Conservation (phyloP, 2,113 vertebrate genomes). For the Spilogale gracilis region DNA sequence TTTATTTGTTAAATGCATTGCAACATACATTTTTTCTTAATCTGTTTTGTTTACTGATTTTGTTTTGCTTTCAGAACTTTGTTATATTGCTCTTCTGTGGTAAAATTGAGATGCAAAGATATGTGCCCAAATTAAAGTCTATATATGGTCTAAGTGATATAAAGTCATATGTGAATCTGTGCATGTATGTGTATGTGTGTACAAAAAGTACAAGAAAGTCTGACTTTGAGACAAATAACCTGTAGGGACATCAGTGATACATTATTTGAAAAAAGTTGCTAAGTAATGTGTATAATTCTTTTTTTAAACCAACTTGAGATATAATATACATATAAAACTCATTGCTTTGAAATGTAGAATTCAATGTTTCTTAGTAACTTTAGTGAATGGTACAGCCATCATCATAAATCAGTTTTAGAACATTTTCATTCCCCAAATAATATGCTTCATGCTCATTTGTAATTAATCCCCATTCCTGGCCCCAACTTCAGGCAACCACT, state of each 20-base stretch:
- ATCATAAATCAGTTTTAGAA: slow-evolving; percentile 20
- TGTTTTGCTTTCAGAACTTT: slow-evolving; percentile 31
- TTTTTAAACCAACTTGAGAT: not conserved
- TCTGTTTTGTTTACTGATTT: not conserved
- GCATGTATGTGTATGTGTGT: not conserved
- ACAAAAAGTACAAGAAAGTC: not conserved
- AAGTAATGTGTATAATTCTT: not conserved
- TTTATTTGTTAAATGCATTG: not conserved
- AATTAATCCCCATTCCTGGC: not conserved
- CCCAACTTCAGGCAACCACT: not conserved
- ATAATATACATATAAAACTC: not conserved
- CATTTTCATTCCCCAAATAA: not conserved
- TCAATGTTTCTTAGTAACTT: not conserved
- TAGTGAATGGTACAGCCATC: not conserved
- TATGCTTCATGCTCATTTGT: not conserved
- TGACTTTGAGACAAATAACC: not conserved
- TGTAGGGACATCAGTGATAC: not conserved
- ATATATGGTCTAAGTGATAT: not conserved
- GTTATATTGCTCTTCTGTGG: not conserved
- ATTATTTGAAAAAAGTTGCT: not conserved
- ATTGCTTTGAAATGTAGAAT: not conserved
- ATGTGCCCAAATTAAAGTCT: not conserved
- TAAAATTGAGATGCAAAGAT: not conserved
- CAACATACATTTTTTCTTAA: not conserved
- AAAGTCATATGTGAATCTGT: not conserved